Evolutionary conservation across 2,888 invertebrate species (phyloP).

Genomic region (Oscheius sp.): DNA sequence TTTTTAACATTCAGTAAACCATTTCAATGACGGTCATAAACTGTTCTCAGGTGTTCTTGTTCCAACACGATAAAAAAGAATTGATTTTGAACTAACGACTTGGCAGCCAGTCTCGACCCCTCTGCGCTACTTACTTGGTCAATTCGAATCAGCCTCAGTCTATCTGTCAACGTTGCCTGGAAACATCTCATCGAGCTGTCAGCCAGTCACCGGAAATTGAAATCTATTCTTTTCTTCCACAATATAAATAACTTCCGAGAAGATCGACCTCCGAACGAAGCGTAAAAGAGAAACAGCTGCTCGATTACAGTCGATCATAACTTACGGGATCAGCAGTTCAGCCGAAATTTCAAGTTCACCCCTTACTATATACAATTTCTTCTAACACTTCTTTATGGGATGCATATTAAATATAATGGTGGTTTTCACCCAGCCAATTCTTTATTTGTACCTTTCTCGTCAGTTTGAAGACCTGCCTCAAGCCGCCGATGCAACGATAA

Average conservation of each 20-base stretch:
- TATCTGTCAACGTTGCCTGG: not conserved
- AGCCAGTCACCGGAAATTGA: not conserved
- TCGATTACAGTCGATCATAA: slow-evolving; percentile 7
- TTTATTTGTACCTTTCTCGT: slow-evolving; percentile 43
- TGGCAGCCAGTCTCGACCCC: not conserved
- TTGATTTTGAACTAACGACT: not conserved
- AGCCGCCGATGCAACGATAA: slow-evolving; percentile 43
- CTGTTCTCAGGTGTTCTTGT: not conserved
- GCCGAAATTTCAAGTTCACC: no score
- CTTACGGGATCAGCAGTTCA: not conserved
- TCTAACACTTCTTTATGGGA: slow-evolving; percentile 14
- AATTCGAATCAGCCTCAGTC: not conserved
- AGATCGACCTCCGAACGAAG: no score
- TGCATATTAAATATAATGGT: not conserved
- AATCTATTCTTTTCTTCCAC: not conserved
- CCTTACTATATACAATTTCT: not conserved
- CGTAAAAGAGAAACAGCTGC: slow-evolving; percentile 3
- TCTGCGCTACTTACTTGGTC: not conserved
- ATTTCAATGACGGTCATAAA: no score
- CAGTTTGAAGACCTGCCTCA: slow-evolving; percentile 44
- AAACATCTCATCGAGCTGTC: not conserved
- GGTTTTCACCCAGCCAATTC: slow-evolving; percentile 32
- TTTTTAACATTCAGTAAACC: not conserved
- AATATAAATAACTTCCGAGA: no score
- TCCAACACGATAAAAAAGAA: not conserved